These are phyloP conservation scores for Cerastis rubricosa DNA, from an alignment of 2,888 invertebrate genomes.

Conservation along the genomic window DNA sequence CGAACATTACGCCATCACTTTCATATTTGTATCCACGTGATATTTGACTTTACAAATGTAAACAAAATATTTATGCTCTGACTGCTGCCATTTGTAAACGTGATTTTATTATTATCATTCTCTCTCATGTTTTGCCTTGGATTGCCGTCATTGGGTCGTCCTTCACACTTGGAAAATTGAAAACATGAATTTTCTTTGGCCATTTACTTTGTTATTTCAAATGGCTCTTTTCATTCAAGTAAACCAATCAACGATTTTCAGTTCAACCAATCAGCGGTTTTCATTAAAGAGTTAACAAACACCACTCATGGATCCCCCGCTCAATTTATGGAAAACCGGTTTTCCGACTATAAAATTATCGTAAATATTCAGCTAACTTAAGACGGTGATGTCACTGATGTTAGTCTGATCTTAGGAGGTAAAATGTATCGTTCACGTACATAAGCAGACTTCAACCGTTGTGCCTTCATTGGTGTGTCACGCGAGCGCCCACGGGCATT, in stretches of 20 bases:
- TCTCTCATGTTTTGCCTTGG: slow-evolving; percentile 16
- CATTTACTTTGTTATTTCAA: slow-evolving; percentile 3
- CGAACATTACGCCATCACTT: slow-evolving; percentile 49
- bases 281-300: slow-evolving; percentile 30
- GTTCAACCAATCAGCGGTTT: neutral
- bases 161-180: slow-evolving; percentile 17
- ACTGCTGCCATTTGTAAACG: slow-evolving; percentile 50
- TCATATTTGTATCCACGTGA: slow-evolving; percentile 49
- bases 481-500: slow-evolving; percentile 75
- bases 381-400: slow-evolving; percentile 83
- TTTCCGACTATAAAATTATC: slow-evolving; percentile 63
- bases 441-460: slow-evolving; percentile 72
- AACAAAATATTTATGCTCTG: slow-evolving; percentile 58
- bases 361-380: slow-evolving; percentile 81
- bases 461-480: slow-evolving; percentile 77
- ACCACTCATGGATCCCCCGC: slow-evolving; percentile 23
- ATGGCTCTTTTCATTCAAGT: slow-evolving; percentile 21
- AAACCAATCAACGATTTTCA: neutral
- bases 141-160: slow-evolving; percentile 28
- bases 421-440: slow-evolving; percentile 77
- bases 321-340: slow-evolving; percentile 75
- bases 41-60: slow-evolving; percentile 40
- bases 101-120: slow-evolving; percentile 52
- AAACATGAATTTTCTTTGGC: slow-evolving; percentile 13
- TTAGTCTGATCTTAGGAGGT: slow-evolving; percentile 74